Evolutionary conservation across 2,888 invertebrate species (phyloP), one percentile per base, ranked within the genome.

Genomic region (Ferrisia virgata): DNA sequence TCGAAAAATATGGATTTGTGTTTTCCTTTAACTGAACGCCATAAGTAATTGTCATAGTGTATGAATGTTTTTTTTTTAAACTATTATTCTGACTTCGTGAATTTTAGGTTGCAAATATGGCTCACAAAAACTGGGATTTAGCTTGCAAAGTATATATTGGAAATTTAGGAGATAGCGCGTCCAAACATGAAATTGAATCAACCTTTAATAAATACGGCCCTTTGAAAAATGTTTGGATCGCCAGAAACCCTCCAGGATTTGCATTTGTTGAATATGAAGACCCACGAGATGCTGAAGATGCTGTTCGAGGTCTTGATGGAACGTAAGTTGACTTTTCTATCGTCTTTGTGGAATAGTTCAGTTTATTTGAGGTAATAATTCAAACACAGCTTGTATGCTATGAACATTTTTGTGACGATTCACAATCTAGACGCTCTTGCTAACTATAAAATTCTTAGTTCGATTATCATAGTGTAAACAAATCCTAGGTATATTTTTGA

Each of bases 81-180:
- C 22, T 53, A 1, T 22, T 22, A 53, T 8, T 6, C 0, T 53
- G 4, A 53, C 11, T 3, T 53, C 22, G 11, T 8, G 0, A 22
- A 53, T 79, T 79, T 47, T 13, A 28, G 8, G 13, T 28, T 43
- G 0, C 1, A 25, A 9, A 79, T 1, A 83, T 83, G 83, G 39
- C 83, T 72, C 92, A 92, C 87, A 91, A 92, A 86, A 95, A 95
- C 89, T 95, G 95, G 95, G 94, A 95, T 88, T 90, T 95, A 39
- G 93, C 94, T 33, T 96, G 96, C 90, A 97, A 97, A 89, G 96
- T 97, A 0, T 97, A 97, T 88, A 95, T 97, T 33, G 97, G 97
- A 25, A 96, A 96, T 88, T 91, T 97, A 86, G 96, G 96, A 8
- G 95, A 94, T 87, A 96, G 95, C 88, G 96, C 96, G 6, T 95